Base-by-base conservation (phyloP, 1,140 invertebrate genomes). In the Druon quercuslanigerum region DNA sequence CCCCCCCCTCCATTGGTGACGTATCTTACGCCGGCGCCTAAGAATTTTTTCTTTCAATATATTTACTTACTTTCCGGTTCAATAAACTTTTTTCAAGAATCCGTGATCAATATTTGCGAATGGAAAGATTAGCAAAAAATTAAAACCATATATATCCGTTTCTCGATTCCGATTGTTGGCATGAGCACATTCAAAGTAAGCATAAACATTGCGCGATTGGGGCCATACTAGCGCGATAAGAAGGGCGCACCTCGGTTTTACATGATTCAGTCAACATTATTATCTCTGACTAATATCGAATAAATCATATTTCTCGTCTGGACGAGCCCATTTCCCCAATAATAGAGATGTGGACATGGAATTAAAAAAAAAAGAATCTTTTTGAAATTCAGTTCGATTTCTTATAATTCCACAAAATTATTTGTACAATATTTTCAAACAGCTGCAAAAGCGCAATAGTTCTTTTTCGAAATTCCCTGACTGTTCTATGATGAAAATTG, bases 251-350 rank as follows among this genome's bases (percentile, higher is more conserved):
- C 89, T 88, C 79, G 76, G 76, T 86, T 88, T 87, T 86, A 85
- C 82, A 85, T 86, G 78, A 83, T 85, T 86, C 78, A 79, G 83
- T 90, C 86, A 90, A 89, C 83, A 89, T 73, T 52, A 84, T 89
- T 90, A 90, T 89, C 88, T 74, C 50, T 81, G 81, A 87, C 73
- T 86, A 85, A 89, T 82, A 77, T 77, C 74, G 82, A 85, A 84
- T 85, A 88, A 88, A 84, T 86, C 85, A 84, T 85, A 84, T 73
- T 82, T 76, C 72, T 77, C 74, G 72, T 79, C 74, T 80, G 54
- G 75, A 40, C 20, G 50, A 74, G 72, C 19, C 72, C 51, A 50
- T 57, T 56, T 56, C n/a, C 13, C 46, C 19, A 57, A 74, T 79
- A 73, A 74, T 79, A 6, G 12, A 19, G 19, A 51, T 19, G 16